These are phyloP conservation scores for Cephalopachus bancanus DNA, from an alignment of 2,797 vertebrate species.

Conservation along the genomic window DNA sequence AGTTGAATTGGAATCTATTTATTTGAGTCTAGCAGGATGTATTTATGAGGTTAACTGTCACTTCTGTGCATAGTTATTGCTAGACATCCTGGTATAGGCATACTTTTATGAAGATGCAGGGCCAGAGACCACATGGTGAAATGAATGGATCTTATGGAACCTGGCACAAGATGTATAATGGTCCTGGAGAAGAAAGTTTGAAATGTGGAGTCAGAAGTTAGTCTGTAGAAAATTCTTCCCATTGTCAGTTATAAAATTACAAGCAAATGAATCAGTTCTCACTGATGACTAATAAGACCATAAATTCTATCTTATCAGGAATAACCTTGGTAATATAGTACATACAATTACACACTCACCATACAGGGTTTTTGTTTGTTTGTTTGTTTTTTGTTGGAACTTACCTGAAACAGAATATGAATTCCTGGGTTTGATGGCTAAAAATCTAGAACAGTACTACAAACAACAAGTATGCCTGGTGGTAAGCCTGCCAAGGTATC, in stretches of 20 bases:
- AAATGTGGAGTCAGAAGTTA: neutral
- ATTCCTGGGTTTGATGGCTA: neutral
- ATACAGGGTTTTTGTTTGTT: neutral
- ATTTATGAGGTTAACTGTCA: neutral
- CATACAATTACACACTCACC: neutral
- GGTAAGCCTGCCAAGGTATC: neutral
- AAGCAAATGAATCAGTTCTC: neutral
- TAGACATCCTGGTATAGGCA: neutral
- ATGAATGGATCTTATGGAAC: neutral
- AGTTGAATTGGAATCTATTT: neutral
- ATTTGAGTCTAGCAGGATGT: neutral
- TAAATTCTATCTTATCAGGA: neutral
- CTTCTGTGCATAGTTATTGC: neutral
- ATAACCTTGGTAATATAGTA: neutral
- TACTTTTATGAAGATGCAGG: neutral
- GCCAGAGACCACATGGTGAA: neutral
- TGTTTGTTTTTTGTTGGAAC: neutral
- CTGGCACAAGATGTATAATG: neutral
- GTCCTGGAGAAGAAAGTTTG: neutral
- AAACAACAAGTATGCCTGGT: neutral
- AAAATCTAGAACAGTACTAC: neutral
- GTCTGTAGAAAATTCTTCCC: neutral
- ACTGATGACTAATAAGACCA: neutral
- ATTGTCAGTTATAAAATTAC: neutral
- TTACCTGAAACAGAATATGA: neutral